phyloP scores from a whole-genome alignment of 2,113 vertebrate genomes.

The Podarcis cretensis region DNA sequence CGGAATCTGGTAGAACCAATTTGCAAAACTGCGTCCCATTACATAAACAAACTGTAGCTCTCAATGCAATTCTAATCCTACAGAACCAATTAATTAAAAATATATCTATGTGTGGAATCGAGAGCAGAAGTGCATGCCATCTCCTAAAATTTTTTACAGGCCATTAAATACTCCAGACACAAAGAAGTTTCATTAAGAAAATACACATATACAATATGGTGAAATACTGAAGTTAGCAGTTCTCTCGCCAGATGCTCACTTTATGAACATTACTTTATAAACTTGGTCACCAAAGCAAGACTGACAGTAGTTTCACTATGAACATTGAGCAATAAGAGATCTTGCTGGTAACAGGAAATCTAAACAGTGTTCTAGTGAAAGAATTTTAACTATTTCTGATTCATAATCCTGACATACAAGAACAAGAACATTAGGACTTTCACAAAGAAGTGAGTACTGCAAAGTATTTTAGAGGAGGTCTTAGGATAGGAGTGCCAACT shows the following conservation, averaged over 20 bases:
- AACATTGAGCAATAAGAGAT: conserved; percentile 21
- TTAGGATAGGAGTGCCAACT: not conserved
- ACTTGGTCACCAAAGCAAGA: not conserved
- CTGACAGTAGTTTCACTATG: conserved; percentile 6
- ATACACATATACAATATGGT: conserved; percentile 46
- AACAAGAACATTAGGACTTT: conserved; percentile 40
- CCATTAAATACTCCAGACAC: not conserved
- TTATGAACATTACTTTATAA: not conserved
- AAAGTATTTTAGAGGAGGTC: conserved; percentile 28
- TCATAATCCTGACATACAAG: not conserved
- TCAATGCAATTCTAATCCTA: not conserved
- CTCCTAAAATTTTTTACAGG: conserved; percentile 30
- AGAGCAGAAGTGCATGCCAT: conserved; percentile 21
- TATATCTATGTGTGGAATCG: conserved; percentile 10
- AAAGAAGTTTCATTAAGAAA: conserved; percentile 43
- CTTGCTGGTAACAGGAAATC: not conserved
- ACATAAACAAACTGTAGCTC: conserved; percentile 9
- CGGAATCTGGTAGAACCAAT: too few relatives aligned
- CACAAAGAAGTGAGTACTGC: conserved; percentile 38
- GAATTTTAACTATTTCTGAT: conserved; percentile 40
- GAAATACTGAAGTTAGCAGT: conserved; percentile 36
- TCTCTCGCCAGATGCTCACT: conserved; percentile 4
- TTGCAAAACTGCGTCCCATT: not conserved
- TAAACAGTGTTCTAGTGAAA: not conserved
- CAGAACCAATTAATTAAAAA: not conserved